Evolutionary conservation across 37 sponge, comb jelly and placozoan genomes (phyloP).

Genomic region (Amphimedon queenslandica): DNA sequence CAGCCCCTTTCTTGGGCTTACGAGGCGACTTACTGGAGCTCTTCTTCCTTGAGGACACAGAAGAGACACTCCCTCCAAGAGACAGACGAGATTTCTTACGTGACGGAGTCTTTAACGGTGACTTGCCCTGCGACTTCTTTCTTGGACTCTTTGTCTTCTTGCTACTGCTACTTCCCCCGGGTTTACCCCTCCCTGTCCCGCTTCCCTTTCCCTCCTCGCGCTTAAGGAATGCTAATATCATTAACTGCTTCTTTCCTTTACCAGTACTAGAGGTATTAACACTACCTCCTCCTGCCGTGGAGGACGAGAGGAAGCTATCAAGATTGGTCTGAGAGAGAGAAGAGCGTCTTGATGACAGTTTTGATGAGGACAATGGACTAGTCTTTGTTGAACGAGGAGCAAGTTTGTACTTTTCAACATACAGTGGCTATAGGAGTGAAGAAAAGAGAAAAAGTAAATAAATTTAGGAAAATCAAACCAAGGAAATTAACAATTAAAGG

Average conservation of each 20-base stretch:
- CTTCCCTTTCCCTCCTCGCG: neutral
- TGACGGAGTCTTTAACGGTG: neutral
- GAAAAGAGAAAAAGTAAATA: too few relatives aligned
- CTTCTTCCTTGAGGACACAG: neutral
- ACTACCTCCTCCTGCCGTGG: too few relatives aligned
- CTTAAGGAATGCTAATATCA: slow-evolving; percentile 2
- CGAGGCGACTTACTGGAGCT: neutral
- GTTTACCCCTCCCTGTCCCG: neutral
- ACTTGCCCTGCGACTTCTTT: slow-evolving; percentile 3
- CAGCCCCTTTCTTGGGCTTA: too few relatives aligned
- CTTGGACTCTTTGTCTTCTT: neutral
- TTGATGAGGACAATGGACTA: neutral
- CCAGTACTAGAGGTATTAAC: too few relatives aligned
- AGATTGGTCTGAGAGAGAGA: slow-evolving; percentile 42
- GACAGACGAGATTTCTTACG: neutral
- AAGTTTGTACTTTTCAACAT: slow-evolving; percentile 44
- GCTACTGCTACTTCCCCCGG: neutral
- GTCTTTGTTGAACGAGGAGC: slow-evolving; percentile 23
- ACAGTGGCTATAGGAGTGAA: slow-evolving; percentile 32
- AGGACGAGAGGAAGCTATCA: slow-evolving; percentile 47
- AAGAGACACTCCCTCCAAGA: neutral
- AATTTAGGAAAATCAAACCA: too few relatives aligned
- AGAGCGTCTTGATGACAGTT: slow-evolving; percentile 8
- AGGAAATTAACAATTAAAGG: too few relatives aligned
- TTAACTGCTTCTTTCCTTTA: slow-evolving; percentile 25